These are phyloP conservation scores for Semibalanus balanoides DNA, from an alignment of 1,140 invertebrate genomes.

Conservation along the genomic window DNA sequence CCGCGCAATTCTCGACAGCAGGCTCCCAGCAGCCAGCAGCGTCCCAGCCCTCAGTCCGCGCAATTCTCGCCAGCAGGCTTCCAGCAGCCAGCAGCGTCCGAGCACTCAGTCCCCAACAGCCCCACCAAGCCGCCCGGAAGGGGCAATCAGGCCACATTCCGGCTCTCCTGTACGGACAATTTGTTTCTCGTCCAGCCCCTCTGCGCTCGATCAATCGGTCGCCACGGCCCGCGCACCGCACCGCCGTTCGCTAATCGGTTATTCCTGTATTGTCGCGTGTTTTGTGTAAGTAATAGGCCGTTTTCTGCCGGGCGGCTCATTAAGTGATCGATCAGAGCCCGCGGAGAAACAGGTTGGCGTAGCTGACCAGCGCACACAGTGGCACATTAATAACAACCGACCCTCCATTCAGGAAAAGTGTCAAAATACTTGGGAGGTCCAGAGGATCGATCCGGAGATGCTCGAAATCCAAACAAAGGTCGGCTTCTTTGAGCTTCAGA, in stretches of 20 bases:
- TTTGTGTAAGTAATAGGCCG: constrained; percentile 2
- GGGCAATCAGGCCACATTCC: neutral
- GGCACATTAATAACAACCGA: neutral
- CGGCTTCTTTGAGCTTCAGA: neutral
- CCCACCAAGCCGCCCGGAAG: no score
- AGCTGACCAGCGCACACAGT: neutral
- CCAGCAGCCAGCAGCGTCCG: no score
- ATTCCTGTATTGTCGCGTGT: constrained; percentile 1
- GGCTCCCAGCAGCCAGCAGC: no score
- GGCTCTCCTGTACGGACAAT: neutral
- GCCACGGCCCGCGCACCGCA: no score
- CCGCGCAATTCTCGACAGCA: no score
- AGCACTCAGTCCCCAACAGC: no score
- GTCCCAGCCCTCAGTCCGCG: no score
- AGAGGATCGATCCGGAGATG: neutral
- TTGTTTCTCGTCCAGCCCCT: neutral
- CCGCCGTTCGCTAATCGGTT: neutral
- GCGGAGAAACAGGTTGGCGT: neutral
- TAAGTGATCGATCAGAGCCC: neutral
- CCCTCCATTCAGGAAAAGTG: neutral
- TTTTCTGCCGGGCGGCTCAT: neutral
- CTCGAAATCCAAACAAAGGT: neutral
- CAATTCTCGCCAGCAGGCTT: no score
- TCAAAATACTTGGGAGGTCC: neutral
- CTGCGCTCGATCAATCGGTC: neutral